phyloP scores from a whole-genome alignment of 2,888 invertebrate species.

The Strigamia maritima region DNA sequence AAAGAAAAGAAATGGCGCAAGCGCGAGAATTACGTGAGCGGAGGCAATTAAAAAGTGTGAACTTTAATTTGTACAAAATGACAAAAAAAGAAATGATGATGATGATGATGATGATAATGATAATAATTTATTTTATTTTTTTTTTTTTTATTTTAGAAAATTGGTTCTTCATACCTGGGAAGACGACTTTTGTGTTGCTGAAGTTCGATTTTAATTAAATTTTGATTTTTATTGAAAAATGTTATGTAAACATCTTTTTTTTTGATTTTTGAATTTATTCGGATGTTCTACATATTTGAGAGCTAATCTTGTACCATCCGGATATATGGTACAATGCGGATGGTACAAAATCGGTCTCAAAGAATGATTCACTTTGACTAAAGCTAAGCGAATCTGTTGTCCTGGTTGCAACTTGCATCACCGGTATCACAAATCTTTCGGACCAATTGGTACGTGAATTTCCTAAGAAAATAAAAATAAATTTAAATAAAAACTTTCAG shows the following conservation, averaged over 20 bases:
- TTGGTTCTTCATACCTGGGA: background rate
- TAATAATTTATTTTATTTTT: background rate
- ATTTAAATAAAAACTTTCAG: too few relatives aligned
- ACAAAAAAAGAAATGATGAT: background rate
- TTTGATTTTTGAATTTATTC: too few relatives aligned
- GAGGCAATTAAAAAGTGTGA: background rate
- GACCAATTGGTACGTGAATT: too few relatives aligned
- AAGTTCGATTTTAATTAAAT: background rate
- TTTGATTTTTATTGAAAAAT: background rate
- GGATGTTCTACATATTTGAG: too few relatives aligned
- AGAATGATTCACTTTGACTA: too few relatives aligned
- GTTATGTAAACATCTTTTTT: background rate
- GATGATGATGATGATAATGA: background rate
- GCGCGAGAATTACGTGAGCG: background rate
- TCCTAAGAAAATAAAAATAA: too few relatives aligned
- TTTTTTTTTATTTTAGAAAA: conserved; percentile 12
- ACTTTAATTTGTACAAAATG: background rate
- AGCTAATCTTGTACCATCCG: too few relatives aligned
- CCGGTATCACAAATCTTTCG: too few relatives aligned
- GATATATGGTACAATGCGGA: too few relatives aligned
- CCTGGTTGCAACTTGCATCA: too few relatives aligned
- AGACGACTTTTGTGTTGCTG: background rate
- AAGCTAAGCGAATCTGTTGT: too few relatives aligned
- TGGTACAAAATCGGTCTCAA: too few relatives aligned
- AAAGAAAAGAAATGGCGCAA: background rate